Conservation (phyloP, 2,797 vertebrate genomes). For the Lepilemur ruficaudatus region DNA sequence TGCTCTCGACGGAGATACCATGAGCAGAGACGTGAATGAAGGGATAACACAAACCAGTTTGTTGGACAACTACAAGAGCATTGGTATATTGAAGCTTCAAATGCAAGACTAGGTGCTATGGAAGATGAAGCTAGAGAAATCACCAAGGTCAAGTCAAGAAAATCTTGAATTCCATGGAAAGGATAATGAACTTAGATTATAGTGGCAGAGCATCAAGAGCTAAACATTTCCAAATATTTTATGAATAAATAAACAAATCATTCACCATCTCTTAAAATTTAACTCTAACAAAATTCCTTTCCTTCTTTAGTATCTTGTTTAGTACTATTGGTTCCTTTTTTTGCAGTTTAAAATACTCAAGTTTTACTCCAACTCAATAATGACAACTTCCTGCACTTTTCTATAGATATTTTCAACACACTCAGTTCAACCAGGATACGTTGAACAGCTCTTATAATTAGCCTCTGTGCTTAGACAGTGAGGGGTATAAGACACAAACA, state of each 20-base stretch:
- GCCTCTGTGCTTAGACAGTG: not conserved
- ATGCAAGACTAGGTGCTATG: not conserved
- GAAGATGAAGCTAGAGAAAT: not conserved
- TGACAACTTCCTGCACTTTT: not conserved
- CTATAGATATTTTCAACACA: not conserved
- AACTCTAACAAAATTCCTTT: constrained; percentile 41
- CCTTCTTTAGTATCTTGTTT: constrained; percentile 47
- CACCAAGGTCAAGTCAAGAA: not conserved
- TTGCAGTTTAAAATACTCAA: not conserved
- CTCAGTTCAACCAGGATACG: not conserved
- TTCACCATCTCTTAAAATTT: constrained; percentile 46
- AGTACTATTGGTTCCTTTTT: not conserved
- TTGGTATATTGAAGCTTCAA: not conserved
- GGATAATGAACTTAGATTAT: not conserved
- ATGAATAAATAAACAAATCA: constrained; percentile 43
- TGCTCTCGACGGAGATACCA: not conserved
- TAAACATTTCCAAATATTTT: constrained; percentile 46
- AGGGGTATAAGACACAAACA: not conserved
- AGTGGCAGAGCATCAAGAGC: not conserved
- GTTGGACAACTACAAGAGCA: not conserved
- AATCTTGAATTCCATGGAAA: not conserved
- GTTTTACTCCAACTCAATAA: not conserved
- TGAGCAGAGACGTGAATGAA: not conserved
- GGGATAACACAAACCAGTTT: not conserved
- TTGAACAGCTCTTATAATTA: not conserved